Evolutionary conservation across 1,140 invertebrate species (phyloP), one percentile per base, ranked within the genome.

Genomic region (Thalassaphorura encarpata): DNA sequence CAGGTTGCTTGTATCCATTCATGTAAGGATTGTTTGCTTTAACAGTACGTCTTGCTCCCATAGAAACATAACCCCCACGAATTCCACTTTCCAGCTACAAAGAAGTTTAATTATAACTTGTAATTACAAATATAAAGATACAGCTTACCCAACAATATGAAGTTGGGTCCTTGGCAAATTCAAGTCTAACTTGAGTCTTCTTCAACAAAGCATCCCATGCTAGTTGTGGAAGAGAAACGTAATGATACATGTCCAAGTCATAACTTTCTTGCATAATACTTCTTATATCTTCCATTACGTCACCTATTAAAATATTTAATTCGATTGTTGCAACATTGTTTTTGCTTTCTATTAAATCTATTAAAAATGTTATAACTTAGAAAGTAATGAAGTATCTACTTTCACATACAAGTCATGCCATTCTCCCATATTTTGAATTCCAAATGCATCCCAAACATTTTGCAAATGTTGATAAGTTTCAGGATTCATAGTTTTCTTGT

Each of bases 1-100:
- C 61, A 11, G 56, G n/a, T n/a, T n/a, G 8, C 70, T 77, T 63
- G 67, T 69, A 77, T 62, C 41, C 36, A 1, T 70, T 53, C 62
- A 76, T 67, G 66, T 71, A 75, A 47, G 62, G 58, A 66, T 76
- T 75, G 63, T 76, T 78, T n/a, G 75, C 74, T 59, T 63, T 66
- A 18, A 68, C 68, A 68, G 72, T 64, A 21, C 72, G 29, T 66
- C 69, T 5, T 31, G 11, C 2, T 68, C 52, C 62, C 60, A 61
- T 69, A 71, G 58, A 70, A 66, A 21, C 57, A 55, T 6, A 66
- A 43, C n/a, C 69, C 60, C n/a, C 68, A 26, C 67, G 27, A 24
- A 69, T 63, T 8, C 56, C 64, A 19, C 43, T 56, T 52, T 72
- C 67, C 40, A n/a, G n/a, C n/a, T n/a, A n/a, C n/a, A n/a, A n/a